These are phyloP conservation scores for Fissipunctia ypsillon DNA, from an alignment of 2,888 invertebrate species.

Conservation along the genomic window DNA sequence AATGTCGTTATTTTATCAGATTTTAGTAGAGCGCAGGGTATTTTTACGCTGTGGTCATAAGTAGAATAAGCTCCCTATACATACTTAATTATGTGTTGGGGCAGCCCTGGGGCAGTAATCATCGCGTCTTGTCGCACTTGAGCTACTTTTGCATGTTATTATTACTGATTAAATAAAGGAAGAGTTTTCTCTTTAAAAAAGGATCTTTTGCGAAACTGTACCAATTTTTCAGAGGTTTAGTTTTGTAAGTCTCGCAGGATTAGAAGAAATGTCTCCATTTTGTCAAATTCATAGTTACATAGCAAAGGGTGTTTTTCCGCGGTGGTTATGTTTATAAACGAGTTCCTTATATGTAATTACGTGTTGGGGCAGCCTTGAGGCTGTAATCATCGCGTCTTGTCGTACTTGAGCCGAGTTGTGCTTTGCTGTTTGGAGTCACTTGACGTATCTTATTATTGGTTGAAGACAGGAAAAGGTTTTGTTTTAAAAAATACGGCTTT, in stretches of 20 bases:
- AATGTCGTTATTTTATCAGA: too few relatives aligned
- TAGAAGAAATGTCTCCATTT: neutral
- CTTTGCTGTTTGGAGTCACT: neutral
- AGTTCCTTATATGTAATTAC: constrained; percentile 68
- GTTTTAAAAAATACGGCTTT: too few relatives aligned
- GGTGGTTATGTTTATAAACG: neutral
- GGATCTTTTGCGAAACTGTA: too few relatives aligned
- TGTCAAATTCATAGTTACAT: neutral
- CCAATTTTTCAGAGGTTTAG: too few relatives aligned
- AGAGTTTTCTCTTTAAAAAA: neutral
- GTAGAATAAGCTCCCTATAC: neutral
- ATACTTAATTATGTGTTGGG: constrained; percentile 71
- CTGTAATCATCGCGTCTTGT: constrained; percentile 74
- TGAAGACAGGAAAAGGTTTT: neutral
- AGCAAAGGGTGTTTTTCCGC: neutral
- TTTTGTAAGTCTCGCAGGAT: neutral
- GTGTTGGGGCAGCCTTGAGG: constrained; percentile 69
- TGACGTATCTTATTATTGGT: neutral
- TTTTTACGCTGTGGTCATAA: neutral
- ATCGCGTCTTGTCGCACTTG: constrained; percentile 71
- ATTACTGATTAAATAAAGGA: neutral
- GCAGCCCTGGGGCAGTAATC: constrained; percentile 74
- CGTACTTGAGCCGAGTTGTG: too few relatives aligned
- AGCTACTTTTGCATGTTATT: constrained; percentile 16
- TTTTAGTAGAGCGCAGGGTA: too few relatives aligned